These are phyloP conservation scores for Thinocorus orbignyianus DNA, from an alignment of 2,113 vertebrate species.

Conservation along the genomic window DNA sequence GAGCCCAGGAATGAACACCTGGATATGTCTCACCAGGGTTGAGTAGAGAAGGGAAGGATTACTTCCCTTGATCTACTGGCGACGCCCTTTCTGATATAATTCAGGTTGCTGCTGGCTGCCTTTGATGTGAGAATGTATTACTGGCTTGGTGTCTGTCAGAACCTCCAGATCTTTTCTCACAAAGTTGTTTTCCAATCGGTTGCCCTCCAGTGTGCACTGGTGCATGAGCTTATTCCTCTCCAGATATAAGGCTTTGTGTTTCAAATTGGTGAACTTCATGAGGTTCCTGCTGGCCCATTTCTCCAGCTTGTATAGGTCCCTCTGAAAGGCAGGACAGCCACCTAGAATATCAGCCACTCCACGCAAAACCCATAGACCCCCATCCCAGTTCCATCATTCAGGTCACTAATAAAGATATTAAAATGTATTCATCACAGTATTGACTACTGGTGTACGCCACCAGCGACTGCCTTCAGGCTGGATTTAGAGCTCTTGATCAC, in stretches of 20 bases:
- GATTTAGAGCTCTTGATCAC: not conserved
- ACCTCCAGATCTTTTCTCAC: not conserved
- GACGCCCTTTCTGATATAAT: not conserved
- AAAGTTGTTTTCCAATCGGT: not conserved
- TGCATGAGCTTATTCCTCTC: not conserved
- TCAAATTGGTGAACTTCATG: not conserved
- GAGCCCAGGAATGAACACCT: not conserved
- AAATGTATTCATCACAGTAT: not conserved
- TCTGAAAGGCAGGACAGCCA: not conserved
- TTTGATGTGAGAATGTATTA: not conserved
- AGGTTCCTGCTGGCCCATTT: not conserved
- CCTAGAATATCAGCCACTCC: not conserved
- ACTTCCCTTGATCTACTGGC: not conserved
- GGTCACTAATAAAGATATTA: not conserved
- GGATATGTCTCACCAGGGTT: not conserved
- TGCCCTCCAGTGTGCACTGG: fast-evolving
- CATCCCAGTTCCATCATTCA: not conserved
- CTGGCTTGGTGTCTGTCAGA: not conserved
- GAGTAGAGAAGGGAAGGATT: not conserved
- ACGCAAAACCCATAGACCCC: too few relatives aligned
- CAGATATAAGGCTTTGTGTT: not conserved
- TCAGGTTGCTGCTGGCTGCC: fast-evolving
- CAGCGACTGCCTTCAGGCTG: not conserved
- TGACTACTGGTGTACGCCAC: not conserved
- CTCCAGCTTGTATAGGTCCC: not conserved